Evolutionary conservation across 1,140 invertebrate species (phyloP).

Genomic region (Euwallacea similis): DNA sequence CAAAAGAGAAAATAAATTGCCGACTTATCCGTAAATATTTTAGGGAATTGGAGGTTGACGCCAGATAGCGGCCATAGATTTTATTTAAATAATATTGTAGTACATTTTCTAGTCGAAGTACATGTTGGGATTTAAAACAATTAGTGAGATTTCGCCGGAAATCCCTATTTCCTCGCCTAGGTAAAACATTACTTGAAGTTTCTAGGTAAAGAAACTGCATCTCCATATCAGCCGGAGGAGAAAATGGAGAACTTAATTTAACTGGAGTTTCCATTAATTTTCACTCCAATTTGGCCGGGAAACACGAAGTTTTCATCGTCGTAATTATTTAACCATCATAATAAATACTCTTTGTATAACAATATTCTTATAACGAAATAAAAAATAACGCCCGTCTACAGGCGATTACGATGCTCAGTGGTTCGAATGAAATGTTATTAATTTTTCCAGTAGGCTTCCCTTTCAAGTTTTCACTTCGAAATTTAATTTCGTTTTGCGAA

Average conservation of each 20-base stretch:
- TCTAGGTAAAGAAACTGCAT: conserved; percentile 8
- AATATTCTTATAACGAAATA: conserved; percentile 14
- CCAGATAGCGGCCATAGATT: too few relatives aligned
- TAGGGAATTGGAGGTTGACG: too few relatives aligned
- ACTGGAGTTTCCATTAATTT: conserved; percentile 26
- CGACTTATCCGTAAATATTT: too few relatives aligned
- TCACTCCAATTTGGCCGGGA: conserved; percentile 17
- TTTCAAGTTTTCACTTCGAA: neutral
- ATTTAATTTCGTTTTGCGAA: conserved; percentile 17
- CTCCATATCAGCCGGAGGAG: conserved; percentile 18
- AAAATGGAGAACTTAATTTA: conserved; percentile 26
- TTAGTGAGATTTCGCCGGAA: neutral
- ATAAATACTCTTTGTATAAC: conserved; percentile 17
- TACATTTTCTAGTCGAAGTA: too few relatives aligned
- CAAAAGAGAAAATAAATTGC: too few relatives aligned
- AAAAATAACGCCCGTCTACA: conserved; percentile 12
- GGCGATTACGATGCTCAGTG: conserved; percentile 18
- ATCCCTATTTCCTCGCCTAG: neutral
- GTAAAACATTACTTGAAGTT: conserved; percentile 10
- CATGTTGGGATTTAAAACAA: neutral
- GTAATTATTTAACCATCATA: conserved; percentile 28
- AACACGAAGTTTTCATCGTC: conserved; percentile 18
- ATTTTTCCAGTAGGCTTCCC: conserved; percentile 17
- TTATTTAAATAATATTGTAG: too few relatives aligned
- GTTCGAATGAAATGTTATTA: conserved; percentile 24